Evolutionary conservation across 2,113 vertebrate genomes (phyloP).

Genomic region (Lontra canadensis): DNA sequence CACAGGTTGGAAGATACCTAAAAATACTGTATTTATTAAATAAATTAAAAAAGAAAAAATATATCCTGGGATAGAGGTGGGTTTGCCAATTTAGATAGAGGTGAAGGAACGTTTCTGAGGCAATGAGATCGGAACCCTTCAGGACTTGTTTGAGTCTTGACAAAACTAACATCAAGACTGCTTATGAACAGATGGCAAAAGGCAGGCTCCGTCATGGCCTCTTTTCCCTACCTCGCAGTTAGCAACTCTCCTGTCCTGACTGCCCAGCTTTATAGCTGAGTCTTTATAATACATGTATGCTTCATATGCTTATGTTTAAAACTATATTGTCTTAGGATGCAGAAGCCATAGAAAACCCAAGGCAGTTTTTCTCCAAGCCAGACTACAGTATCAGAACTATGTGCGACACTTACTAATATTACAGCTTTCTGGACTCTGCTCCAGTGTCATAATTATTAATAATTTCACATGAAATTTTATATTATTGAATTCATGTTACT

Average conservation of each 20-base stretch:
- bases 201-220: background rate
- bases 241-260: background rate
- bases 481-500: background rate
- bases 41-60: background rate
- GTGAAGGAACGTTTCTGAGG: background rate
- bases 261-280: background rate
- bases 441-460: background rate
- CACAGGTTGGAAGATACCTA: background rate
- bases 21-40: background rate
- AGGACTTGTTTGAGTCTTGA: background rate
- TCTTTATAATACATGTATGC: background rate
- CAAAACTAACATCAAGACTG: background rate
- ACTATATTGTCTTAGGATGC: background rate
- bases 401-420: background rate
- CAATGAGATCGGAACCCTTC: background rate
- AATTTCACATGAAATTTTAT: background rate
- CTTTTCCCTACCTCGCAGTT: background rate
- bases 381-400: background rate
- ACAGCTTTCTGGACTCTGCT: background rate
- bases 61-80: background rate
- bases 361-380: background rate
- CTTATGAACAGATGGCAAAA: background rate
- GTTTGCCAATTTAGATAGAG: background rate
- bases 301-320: background rate
- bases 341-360: background rate